Evolutionary conservation across 2,888 invertebrate genomes (phyloP), one percentile per base, ranked within the genome.

Genomic region (Balanococcus diminutus): DNA sequence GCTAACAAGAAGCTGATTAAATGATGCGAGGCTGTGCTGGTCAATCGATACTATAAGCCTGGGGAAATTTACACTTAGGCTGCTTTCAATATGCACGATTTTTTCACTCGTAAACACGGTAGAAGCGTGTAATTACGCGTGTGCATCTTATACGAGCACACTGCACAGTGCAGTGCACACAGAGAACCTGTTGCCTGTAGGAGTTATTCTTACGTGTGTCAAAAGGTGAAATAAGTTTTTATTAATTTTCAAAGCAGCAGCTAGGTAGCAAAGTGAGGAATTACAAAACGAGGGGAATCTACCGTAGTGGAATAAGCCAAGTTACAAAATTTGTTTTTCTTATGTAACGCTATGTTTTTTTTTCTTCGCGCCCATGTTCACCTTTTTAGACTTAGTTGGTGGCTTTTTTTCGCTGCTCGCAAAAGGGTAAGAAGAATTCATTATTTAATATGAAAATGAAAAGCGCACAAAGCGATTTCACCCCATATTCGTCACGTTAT

Each of bases 401-500:
- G n/a, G n/a, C n/a, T 82, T 51, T 28, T 31, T 82, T 51, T 11
- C 82, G n/a, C 22, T 22, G 25, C 16, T 2, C 25, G 82, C 19
- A 51, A 51, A 82, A 42, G 75, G 84, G 72, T 32, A 32, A n/a
- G 31, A 61, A 72, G 46, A 84, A 84, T 84, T 84, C 84, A 84
- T 84, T 84, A 84, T 84, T 84, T 72, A 83, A 83, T 83, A 83
- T 83, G 19, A 83, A 83, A 83, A 83, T 83, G 83, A 83, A 83
- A 75, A 75, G 84, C 84, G 84, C 84, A 84, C 83, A 84, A 84
- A 84, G 72, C 84, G 84, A 84, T 84, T 84, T 84, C 84, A 84
- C 84, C 84, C 84, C 84, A 84, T 42, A 84, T 84, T 84, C 84
- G 84, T 84, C 84, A 84, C 84, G 84, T 84, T 84, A 84, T 84